A percentile compares a stretch with the other conserved stretches of the same genome.
Evolutionary conservation across 2,113 vertebrate species (phyloP).

Genomic region (Phoenicopterus ruber): DNA sequence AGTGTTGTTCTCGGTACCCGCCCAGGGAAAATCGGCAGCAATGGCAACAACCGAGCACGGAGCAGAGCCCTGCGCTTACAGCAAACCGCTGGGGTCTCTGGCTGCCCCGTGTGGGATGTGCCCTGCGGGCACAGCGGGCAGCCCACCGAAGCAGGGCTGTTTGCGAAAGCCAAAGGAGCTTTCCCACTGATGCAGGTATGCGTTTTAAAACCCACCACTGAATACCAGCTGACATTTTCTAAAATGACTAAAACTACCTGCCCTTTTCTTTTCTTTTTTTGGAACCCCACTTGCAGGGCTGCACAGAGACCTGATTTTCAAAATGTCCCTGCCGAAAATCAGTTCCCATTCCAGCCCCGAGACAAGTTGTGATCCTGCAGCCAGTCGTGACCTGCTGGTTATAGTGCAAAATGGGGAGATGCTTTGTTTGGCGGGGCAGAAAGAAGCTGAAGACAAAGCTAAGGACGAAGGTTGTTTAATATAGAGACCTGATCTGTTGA

Average conservation of each 20-base stretch:
- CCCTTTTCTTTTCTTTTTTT: neutral
- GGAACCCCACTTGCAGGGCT: neutral
- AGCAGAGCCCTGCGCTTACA: neutral
- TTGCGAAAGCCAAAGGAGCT: neutral
- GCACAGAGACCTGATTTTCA: neutral
- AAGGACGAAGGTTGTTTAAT: neutral
- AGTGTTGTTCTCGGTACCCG: neutral
- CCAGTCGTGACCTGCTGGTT: neutral
- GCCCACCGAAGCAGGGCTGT: neutral
- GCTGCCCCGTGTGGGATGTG: fast-evolving
- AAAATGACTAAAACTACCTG: neutral
- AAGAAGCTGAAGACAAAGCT: neutral
- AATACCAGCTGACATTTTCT: neutral
- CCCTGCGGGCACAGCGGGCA: fast-evolving
- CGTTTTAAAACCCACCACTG: neutral
- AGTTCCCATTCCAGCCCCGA: neutral
- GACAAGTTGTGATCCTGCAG: neutral
- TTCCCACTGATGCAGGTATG: neutral
- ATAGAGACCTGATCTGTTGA: neutral
- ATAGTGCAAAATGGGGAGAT: fast-evolving
- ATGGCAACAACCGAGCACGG: neutral
- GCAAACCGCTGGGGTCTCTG: neutral
- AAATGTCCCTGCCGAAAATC: neutral
- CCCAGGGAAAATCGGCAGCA: neutral
- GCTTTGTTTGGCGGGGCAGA: neutral